Conservation (phyloP, 1,140 invertebrate species). For the Camponotus floridanus region DNA sequence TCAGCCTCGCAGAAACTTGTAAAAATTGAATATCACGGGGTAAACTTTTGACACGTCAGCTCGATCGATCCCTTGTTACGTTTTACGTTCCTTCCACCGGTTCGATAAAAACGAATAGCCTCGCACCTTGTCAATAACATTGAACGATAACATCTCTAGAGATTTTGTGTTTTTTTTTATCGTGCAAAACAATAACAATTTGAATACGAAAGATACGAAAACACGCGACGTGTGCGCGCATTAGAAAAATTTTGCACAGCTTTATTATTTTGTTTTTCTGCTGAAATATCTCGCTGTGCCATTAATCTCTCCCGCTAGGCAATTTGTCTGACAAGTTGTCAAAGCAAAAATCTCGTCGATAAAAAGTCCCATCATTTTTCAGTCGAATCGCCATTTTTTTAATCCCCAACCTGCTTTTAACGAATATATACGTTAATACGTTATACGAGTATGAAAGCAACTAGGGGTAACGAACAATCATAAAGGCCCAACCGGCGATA, state of each 20-base stretch:
- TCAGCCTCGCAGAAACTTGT: neutral
- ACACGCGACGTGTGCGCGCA: neutral
- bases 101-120: neutral
- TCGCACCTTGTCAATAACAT: neutral
- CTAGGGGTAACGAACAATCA: neutral
- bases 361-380: conserved; percentile 53
- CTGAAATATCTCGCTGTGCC: conserved; percentile 16
- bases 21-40: neutral
- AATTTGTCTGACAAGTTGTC: conserved; percentile 58
- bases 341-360: conserved; percentile 53
- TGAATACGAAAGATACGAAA: neutral
- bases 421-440: conserved; percentile 21
- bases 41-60: neutral
- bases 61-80: neutral
- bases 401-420: conserved; percentile 22
- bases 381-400: conserved; percentile 36
- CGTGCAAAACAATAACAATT: neutral
- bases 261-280: conserved; percentile 24
- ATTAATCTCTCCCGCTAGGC: conserved; percentile 51
- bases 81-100: neutral
- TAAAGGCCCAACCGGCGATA: neutral
- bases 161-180: neutral
- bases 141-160: neutral
- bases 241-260: conserved; percentile 22
- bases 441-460: neutral